Conservation (phyloP, 2,888 invertebrate genomes). For the Clistopyga incitator region DNA sequence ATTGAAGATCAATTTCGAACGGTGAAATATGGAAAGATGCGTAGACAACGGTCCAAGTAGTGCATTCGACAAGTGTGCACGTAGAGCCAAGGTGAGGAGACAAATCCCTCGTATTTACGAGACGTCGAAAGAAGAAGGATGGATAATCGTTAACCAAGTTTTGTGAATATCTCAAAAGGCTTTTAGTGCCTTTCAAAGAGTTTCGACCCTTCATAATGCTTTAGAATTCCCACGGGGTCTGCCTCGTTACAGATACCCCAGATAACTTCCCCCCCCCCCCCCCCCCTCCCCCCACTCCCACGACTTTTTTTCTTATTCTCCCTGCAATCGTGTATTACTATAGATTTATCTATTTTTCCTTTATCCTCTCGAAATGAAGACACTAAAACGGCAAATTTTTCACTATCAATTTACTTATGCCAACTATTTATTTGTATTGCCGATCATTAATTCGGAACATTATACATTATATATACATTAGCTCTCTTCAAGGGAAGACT, state of each 20-base stretch:
- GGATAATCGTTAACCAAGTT: conserved; percentile 79
- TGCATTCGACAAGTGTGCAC: conserved; percentile 36
- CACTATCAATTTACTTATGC: too few relatives aligned
- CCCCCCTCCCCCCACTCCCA: neutral
- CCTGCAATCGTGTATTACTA: neutral
- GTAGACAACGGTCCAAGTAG: conserved; percentile 46
- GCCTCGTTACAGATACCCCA: conserved; percentile 41
- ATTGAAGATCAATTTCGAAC: conserved; percentile 61
- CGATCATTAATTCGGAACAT: too few relatives aligned
- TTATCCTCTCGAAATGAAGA: neutral
- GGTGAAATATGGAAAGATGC: conserved; percentile 16
- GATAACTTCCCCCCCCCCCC: neutral
- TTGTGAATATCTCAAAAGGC: conserved; percentile 79
- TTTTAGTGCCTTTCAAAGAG: conserved; percentile 74
- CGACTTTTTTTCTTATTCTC: neutral
- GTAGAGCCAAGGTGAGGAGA: too few relatives aligned
- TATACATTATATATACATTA: too few relatives aligned
- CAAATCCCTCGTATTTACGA: too few relatives aligned
- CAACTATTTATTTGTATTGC: too few relatives aligned
- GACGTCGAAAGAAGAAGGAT: conserved; percentile 51
- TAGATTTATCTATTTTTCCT: neutral
- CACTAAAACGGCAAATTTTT: too few relatives aligned
- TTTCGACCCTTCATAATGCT: conserved; percentile 60
- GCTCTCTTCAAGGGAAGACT: neutral
- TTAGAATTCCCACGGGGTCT: conserved; percentile 55